Conservation (phyloP, 35 echinoderm and acorn worm species). For the Stichopus chloronotus region DNA sequence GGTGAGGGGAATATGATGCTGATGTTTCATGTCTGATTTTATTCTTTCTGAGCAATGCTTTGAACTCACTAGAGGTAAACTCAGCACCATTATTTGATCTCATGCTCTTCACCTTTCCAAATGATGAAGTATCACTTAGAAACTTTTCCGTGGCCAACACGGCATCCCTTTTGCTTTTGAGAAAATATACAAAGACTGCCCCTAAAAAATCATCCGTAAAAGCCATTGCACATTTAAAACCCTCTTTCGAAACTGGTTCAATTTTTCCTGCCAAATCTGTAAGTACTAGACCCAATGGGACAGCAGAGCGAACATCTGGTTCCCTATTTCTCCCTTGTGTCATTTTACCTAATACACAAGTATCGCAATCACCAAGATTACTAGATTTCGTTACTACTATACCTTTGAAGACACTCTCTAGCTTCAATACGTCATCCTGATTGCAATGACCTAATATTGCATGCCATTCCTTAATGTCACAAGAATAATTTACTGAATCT, state of each 20-base stretch:
- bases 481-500: background rate
- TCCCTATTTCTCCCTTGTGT: constrained; percentile 37
- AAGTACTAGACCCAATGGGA: constrained; percentile 13
- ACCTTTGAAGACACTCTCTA: constrained; percentile 32
- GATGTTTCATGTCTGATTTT: constrained; percentile 44
- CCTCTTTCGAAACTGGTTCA: constrained; percentile 13
- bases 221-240: constrained; percentile 54
- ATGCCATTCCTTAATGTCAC: background rate
- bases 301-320: constrained; percentile 17
- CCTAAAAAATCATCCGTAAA: constrained; percentile 70
- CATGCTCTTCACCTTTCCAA: constrained; percentile 57
- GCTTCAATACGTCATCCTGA: constrained; percentile 9
- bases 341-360: constrained; percentile 55
- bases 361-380: constrained; percentile 40
- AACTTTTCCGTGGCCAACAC: constrained; percentile 44
- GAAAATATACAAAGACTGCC: constrained; percentile 28
- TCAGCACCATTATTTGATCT: constrained; percentile 59
- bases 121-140: constrained; percentile 29
- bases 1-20: constrained; percentile 40
- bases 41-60: background rate
- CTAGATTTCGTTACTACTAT: background rate
- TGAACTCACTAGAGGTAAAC: constrained; percentile 37
- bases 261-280: constrained; percentile 59
- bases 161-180: constrained; percentile 49
- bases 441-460: constrained; percentile 37